A percentile compares a stretch with the other conserved stretches of the same genome.
Evolutionary conservation across 2,888 invertebrate species (phyloP).

Genomic region (Coleophora flavipennella): DNA sequence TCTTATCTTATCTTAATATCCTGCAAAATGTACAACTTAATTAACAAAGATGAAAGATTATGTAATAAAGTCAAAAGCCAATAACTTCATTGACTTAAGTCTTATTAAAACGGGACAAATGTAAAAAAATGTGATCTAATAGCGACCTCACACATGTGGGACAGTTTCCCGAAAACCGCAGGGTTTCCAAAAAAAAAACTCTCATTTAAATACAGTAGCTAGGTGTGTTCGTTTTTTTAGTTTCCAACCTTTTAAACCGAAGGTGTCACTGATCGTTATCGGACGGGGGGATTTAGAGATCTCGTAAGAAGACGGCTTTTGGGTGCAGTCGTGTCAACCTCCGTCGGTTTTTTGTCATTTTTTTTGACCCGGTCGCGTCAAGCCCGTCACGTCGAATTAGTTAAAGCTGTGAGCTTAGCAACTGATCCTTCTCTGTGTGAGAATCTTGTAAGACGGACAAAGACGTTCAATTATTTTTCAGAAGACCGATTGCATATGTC

Average conservation of each 20-base stretch:
- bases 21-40: too few relatives aligned
- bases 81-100: slow-evolving; percentile 34
- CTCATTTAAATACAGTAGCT: slow-evolving; percentile 66
- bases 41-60: too few relatives aligned
- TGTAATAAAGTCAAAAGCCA: too few relatives aligned
- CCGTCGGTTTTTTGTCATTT: slow-evolving; percentile 33
- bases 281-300: slow-evolving; percentile 60
- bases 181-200: slow-evolving; percentile 45
- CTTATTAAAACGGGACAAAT: slow-evolving; percentile 11
- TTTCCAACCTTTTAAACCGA: slow-evolving; percentile 30
- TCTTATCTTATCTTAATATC: too few relatives aligned
- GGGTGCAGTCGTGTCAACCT: slow-evolving; percentile 39
- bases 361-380: slow-evolving; percentile 47
- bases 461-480: too few relatives aligned
- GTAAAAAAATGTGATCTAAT: neutral
- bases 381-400: slow-evolving; percentile 65
- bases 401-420: slow-evolving; percentile 55
- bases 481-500: too few relatives aligned
- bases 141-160: slow-evolving; percentile 50
- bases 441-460: slow-evolving; percentile 7
- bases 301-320: slow-evolving; percentile 46
- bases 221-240: slow-evolving; percentile 39
- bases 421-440: slow-evolving; percentile 48
- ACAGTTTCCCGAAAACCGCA: slow-evolving; percentile 49
- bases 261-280: slow-evolving; percentile 70